Evolutionary conservation across 2,113 vertebrate species (phyloP).

Genomic region (Protomyctophum bolini): DNA sequence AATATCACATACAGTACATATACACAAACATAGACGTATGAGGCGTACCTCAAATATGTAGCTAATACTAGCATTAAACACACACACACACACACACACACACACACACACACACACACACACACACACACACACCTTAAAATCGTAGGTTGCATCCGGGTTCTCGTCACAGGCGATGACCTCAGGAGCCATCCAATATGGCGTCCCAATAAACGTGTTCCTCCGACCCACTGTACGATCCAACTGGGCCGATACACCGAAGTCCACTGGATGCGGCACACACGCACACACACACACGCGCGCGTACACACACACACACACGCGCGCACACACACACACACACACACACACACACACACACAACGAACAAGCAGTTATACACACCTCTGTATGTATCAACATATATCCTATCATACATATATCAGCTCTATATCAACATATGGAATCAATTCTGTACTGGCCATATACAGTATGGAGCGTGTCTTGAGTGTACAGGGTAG

Average conservation of each 20-base stretch:
- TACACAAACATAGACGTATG: neutral
- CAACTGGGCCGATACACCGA: conserved; percentile 96
- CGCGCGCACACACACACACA: conserved; percentile 7
- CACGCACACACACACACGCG: conserved; percentile 39
- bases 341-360: conserved; percentile 21
- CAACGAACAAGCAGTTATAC: neutral
- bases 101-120: neutral
- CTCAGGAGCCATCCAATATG: conserved; percentile 99
- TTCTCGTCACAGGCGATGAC: conserved; percentile 98
- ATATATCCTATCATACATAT: no score
- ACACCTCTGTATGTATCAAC: no score
- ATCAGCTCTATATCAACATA: no score
- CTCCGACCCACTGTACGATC: conserved; percentile 95
- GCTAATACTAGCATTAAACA: neutral
- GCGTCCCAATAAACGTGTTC: conserved; percentile 98
- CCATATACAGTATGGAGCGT: no score
- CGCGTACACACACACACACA: conserved; percentile 25
- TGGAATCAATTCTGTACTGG: no score
- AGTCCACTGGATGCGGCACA: conserved; percentile 84
- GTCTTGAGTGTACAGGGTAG: no score
- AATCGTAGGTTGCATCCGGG: conserved; percentile 98
- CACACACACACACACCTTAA: conserved; percentile 80
- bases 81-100: neutral
- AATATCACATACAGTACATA: neutral
- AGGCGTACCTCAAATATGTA: neutral